Evolutionary conservation across 2,113 vertebrate genomes (phyloP).

Genomic region (Anser cygnoides): DNA sequence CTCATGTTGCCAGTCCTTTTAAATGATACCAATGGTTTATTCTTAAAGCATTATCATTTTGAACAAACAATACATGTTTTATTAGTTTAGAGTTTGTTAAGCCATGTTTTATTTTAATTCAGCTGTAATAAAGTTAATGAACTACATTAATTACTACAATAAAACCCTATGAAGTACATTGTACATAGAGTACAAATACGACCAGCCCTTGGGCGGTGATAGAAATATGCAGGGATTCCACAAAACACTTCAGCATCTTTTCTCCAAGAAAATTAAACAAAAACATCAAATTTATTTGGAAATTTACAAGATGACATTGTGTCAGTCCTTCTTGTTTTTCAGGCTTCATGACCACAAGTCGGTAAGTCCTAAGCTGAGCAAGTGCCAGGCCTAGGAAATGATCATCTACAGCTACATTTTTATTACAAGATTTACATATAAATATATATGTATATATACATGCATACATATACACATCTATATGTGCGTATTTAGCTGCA

Average conservation of each 20-base stretch:
- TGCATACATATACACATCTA: no score
- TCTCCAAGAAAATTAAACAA: background rate
- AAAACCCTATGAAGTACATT: conserved; percentile 23
- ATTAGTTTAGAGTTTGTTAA: conserved; percentile 66
- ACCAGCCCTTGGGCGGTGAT: conserved; percentile 25
- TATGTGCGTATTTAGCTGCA: background rate
- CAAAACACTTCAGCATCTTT: background rate
- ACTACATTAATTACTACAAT: conserved; percentile 62
- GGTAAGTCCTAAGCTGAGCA: background rate
- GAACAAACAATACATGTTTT: conserved; percentile 38
- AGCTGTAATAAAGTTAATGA: conserved; percentile 67
- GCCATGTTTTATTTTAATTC: conserved; percentile 62
- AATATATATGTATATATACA: no score
- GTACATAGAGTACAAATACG: background rate
- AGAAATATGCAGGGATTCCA: background rate
- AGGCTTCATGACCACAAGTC: background rate
- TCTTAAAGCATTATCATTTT: conserved; percentile 14
- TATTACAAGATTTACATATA: background rate
- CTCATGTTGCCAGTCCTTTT: background rate
- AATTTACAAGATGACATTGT: background rate
- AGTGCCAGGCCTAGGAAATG: background rate
- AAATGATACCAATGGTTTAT: background rate
- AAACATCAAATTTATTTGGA: background rate
- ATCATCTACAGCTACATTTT: background rate
- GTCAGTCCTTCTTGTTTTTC: background rate